phyloP scores from a whole-genome alignment of 1,140 invertebrate species.

The Rhopalosiphum maidis region DNA sequence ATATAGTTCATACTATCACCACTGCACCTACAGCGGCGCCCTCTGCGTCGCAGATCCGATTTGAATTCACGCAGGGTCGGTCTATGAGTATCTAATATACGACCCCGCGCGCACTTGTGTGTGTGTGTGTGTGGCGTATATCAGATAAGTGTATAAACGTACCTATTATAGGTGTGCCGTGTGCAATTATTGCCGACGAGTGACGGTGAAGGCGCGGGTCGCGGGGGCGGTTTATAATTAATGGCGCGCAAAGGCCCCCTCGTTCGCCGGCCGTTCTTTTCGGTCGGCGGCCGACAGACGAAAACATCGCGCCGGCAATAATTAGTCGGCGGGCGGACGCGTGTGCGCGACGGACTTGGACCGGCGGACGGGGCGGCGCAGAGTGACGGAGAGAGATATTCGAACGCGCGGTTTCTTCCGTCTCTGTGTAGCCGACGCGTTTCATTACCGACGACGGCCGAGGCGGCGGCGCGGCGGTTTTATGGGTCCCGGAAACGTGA shows the following conservation, averaged over 20 bases:
- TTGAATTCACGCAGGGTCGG: too few relatives aligned
- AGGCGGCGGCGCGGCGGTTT: slow-evolving; percentile 12
- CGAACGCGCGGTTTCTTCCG: too few relatives aligned
- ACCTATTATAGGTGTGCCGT: too few relatives aligned
- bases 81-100: too few relatives aligned
- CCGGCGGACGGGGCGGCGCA: background rate
- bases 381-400: background rate
- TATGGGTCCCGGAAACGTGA: slow-evolving; percentile 44
- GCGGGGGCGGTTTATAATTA: slow-evolving; percentile 9
- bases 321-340: slow-evolving; percentile 28
- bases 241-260: slow-evolving; percentile 25
- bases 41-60: too few relatives aligned
- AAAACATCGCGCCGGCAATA: slow-evolving; percentile 34
- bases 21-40: too few relatives aligned
- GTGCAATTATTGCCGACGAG: background rate
- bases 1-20: too few relatives aligned
- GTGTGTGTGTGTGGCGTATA: too few relatives aligned
- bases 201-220: background rate
- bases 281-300: slow-evolving; percentile 27
- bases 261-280: background rate
- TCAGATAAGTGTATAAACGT: too few relatives aligned
- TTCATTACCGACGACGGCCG: background rate
- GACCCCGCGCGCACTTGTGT: too few relatives aligned
- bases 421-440: background rate
- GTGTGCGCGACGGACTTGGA: background rate